Base-by-base conservation (phyloP, 2,113 vertebrate genomes). In the Chionis minor region DNA sequence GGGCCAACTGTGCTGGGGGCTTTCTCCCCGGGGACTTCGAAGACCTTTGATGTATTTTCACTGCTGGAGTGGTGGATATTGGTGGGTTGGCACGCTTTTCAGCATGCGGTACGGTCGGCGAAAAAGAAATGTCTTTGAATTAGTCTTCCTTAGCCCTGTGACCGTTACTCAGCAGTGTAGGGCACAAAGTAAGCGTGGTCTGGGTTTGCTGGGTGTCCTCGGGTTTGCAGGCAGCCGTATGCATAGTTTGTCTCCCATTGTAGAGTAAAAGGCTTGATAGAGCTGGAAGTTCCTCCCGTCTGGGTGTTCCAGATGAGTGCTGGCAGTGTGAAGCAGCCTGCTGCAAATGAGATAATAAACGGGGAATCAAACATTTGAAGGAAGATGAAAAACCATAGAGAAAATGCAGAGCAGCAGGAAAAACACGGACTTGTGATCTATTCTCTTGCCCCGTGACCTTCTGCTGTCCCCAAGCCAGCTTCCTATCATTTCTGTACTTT, bases 391-490 rank as follows among this genome's bases (percentile, higher is more conserved):
- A 75, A 26, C 0, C 1, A 2, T 7, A 38, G 13, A 78, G 45
- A 35, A 86, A 61, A 77, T 42, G 27, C 40, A 87, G 44, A 80
- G 20, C 51, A 80, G n/a, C 20, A 20, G n/a, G 16, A 78, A 52
- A 83, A 81, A 0, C 17, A 33, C 5, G 19, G 35, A 61, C 22
- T 1, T 58, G 13, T 55, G 32, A 35, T 24, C 13, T 72, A 1
- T 47, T 75, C 26, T 56, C 28, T 73, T 66, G 13, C 26, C 33
- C 15, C 20, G 19, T 66, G 27, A 59, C 35, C 8, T 67, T 70
- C 33, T 0, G 4, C 8, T 12, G 12, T 6, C 9, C 5, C 8
- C n/a, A 47, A 1, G 40, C 19, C 28, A 52, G 4, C 1, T 69
- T 21, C 35, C 8, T n/a, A 52, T 13, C 12, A 44, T 61, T 83